Percentiles rank a stretch among this genome's conserved stretches.
Evolutionary conservation across 1,140 invertebrate genomes (phyloP).

Genomic region (Drosophila ohnishii): DNA sequence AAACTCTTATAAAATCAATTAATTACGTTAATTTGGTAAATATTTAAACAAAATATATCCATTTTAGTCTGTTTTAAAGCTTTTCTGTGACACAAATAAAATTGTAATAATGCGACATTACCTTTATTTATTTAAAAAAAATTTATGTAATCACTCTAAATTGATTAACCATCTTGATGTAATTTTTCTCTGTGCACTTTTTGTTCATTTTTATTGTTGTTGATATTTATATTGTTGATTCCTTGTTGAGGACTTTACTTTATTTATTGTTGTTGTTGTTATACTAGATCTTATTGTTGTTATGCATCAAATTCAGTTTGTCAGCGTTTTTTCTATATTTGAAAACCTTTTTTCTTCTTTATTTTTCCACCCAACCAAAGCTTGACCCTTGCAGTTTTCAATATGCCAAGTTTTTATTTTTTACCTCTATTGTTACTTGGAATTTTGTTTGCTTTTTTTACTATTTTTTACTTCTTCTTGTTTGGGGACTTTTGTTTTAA

Average conservation of each 20-base stretch:
- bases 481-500: conserved; percentile 69
- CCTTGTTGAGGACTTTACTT: conserved; percentile 8
- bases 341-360: not conserved
- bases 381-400: conserved; percentile 49
- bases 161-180: not conserved
- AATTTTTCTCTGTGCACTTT: conserved; percentile 17
- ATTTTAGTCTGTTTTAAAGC: not conserved
- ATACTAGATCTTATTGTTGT: conserved; percentile 29
- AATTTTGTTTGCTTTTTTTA: conserved; percentile 17
- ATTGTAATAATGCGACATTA: not conserved
- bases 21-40: not conserved
- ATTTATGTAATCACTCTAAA: not conserved
- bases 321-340: conserved; percentile 27
- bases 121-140: not conserved
- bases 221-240: conserved; percentile 36
- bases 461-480: conserved; percentile 21
- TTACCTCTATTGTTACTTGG: conserved; percentile 22
- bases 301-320: conserved; percentile 71
- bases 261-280: conserved; percentile 45
- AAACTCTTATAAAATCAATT: accelerated
- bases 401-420: conserved; percentile 46
- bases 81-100: not conserved
- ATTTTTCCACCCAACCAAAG: not conserved
- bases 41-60: too few relatives aligned
- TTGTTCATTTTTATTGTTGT: conserved; percentile 27